Percentiles rank a stretch among this genome's conserved stretches.
Evolutionary conservation across 2,113 vertebrate genomes (phyloP).

Genomic region (Fukomys damarensis): DNA sequence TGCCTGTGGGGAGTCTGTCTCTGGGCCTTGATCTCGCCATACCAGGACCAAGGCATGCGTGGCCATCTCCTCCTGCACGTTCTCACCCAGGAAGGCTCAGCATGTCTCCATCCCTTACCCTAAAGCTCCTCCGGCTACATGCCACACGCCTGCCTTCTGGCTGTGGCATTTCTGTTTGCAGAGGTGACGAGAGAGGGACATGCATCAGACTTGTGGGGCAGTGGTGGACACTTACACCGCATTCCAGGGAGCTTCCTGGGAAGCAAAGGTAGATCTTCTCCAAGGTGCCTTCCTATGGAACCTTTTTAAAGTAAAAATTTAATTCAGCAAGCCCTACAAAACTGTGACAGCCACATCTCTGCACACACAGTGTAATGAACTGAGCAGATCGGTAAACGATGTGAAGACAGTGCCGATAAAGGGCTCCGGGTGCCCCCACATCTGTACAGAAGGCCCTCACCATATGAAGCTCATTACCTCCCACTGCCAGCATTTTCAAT

Average conservation of each 20-base stretch:
- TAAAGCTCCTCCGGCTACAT: not conserved
- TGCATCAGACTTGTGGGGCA: too few species aligned
- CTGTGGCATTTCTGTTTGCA: not conserved
- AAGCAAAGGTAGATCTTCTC: not conserved
- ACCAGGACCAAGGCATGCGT: not conserved
- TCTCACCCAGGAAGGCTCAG: not conserved
- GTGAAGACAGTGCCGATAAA: not conserved
- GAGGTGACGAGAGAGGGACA: not conserved
- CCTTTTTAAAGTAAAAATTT: not conserved
- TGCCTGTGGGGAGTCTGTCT: accelerated
- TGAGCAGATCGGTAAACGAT: not conserved
- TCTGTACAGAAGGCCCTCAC: accelerated
- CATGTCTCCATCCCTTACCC: too few species aligned
- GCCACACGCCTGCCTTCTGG: not conserved
- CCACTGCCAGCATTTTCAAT: not conserved
- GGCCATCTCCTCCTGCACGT: not conserved
- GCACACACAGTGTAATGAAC: too few species aligned
- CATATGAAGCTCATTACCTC: not conserved
- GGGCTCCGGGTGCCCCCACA: accelerated
- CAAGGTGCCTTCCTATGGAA: not conserved
- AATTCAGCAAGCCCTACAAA: not conserved
- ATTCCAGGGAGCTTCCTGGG: not conserved
- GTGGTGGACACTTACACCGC: accelerated
- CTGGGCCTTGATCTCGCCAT: accelerated
- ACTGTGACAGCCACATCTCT: not conserved